Conservation (phyloP, 2,113 vertebrate genomes). For the Chrysochloris asiatica region DNA sequence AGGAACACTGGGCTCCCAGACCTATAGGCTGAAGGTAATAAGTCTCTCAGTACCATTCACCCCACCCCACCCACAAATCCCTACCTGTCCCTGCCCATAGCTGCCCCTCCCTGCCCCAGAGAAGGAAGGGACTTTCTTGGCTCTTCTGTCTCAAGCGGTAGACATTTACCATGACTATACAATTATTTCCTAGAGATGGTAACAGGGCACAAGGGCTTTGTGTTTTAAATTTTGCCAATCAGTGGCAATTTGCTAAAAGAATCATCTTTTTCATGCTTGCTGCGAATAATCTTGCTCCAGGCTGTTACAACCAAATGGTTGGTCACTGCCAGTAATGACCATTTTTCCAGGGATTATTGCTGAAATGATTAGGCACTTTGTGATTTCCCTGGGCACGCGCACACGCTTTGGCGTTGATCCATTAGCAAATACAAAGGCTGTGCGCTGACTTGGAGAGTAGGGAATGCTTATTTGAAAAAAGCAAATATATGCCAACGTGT, state of each 20-base stretch:
- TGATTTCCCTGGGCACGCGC: constrained; percentile 27
- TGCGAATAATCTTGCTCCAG: constrained; percentile 61
- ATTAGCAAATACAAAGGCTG: constrained; percentile 61
- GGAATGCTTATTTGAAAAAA: neutral
- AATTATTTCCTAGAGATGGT: constrained; percentile 48
- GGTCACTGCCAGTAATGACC: constrained; percentile 50
- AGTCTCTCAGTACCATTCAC: neutral
- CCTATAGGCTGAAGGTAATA: neutral
- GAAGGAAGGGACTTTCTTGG: neutral
- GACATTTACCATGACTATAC: constrained; percentile 45
- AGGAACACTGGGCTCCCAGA: neutral
- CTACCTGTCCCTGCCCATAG: neutral
- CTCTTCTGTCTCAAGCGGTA: constrained; percentile 7
- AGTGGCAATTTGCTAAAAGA: constrained; percentile 61
- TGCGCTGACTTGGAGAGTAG: constrained; percentile 8
- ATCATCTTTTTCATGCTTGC: constrained; percentile 52
- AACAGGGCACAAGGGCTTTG: neutral
- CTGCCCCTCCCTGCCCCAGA: neutral
- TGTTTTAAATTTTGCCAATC: constrained; percentile 27
- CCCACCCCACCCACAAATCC: neutral
- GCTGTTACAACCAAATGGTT: constrained; percentile 58
- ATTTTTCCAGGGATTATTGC: constrained; percentile 50
- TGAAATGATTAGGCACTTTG: constrained; percentile 46
- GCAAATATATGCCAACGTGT: neutral
- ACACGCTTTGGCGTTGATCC: constrained; percentile 14